Evolutionary conservation across 2,797 vertebrate genomes (phyloP), one percentile per base, ranked within the genome.

Genomic region (Tiaroga cobitis): DNA sequence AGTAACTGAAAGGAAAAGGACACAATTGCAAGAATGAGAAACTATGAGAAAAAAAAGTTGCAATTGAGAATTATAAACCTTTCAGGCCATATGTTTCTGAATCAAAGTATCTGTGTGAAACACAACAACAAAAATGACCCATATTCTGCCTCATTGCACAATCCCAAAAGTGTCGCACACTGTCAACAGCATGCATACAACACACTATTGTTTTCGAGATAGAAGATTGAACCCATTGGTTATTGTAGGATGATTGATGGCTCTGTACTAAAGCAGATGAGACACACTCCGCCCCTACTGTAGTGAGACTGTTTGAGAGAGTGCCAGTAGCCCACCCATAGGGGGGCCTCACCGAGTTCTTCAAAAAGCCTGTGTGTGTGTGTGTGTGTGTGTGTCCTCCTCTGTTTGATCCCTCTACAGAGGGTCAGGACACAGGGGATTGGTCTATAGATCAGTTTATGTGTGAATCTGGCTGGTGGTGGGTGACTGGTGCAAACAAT

Each of bases 251-350:
- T 83, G 92, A 90, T 92, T 92, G 92, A 90, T 85, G 89, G 90
- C 90, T 89, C 86, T 86, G 56, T 89, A 92, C 90, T 92, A 92
- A 93, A 93, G 89, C 91, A 94, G 92, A 94, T 92, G 92, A 94
- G 93, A 92, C 90, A 91, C 90, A 90, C 90, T 91, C 92, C 89
- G 88, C 91, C 93, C 93, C 81, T 90, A 90, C 91, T 92, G 90
- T 93, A 94, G 93, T 88, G 91, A 90, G 91, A 92, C 88, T 92
- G 93, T 93, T 94, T 94, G 93, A 95, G 93, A 94, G 95, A 94
- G 93, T 94, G 94, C 94, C 93, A 95, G 92, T 93, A 93, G 93
- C 92, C 92, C 95, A 95, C 94, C 94, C 94, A 94, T 91, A 90
- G 93, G 94, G 93, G 93, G 92, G 92, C 89, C 89, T 91, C 91